Percentiles rank a stretch among this genome's conserved stretches.
These are phyloP conservation scores for Gallinago stenura DNA, from an alignment of 2,797 vertebrate genomes.

Conservation along the genomic window DNA sequence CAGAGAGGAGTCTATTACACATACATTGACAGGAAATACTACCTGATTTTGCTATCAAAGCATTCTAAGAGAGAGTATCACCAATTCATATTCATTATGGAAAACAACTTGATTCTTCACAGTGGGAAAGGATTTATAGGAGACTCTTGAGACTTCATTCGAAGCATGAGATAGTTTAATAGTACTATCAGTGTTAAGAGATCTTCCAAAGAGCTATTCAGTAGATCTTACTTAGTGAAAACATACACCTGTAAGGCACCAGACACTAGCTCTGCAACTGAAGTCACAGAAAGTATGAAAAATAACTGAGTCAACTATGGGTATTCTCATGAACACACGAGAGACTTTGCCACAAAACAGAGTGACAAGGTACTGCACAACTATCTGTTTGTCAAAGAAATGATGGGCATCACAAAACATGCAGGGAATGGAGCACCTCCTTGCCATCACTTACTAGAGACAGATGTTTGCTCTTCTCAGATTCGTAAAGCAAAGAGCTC, in stretches of 20 bases:
- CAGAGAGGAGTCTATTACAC: conserved; percentile 62
- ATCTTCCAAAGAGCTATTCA: neutral
- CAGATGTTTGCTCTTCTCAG: neutral
- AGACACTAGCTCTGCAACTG: neutral
- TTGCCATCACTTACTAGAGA: neutral
- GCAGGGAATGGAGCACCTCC: neutral
- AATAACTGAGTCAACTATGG: neutral
- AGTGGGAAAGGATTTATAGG: neutral
- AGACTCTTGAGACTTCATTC: neutral
- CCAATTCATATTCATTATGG: neutral
- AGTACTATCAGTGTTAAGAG: neutral
- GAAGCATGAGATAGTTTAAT: neutral
- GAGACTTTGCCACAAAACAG: neutral
- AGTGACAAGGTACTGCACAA: neutral
- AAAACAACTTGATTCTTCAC: neutral
- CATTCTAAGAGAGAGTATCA: neutral
- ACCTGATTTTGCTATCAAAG: conserved; percentile 55
- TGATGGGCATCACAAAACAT: accelerated
- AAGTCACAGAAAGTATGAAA: neutral
- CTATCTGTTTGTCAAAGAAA: neutral
- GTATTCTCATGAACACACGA: neutral
- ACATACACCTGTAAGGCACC: neutral
- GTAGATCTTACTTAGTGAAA: neutral
- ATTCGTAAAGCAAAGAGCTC: neutral
- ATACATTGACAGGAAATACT: conserved; percentile 46